These are phyloP conservation scores for Parazoanthus atlanticus DNA, from an alignment of 92 coral and sea anemone species.

Conservation along the genomic window DNA sequence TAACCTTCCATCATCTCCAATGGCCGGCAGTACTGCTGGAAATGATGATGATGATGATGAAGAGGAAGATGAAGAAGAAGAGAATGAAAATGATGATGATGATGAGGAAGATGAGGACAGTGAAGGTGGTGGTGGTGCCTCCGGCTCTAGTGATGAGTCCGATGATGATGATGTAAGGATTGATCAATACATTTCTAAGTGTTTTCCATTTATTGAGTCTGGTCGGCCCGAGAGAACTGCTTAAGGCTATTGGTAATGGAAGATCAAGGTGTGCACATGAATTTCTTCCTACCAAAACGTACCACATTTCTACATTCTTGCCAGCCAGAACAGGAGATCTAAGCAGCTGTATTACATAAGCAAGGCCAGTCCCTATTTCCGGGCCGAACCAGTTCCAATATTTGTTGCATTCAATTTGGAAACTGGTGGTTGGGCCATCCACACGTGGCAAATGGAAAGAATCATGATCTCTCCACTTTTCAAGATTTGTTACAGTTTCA, in stretches of 20 bases:
- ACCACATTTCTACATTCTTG: no score
- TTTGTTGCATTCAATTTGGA: no score
- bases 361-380: no score
- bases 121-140: conserved; percentile 90
- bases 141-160: conserved; percentile 88
- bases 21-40: conserved; percentile 72
- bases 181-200: not conserved
- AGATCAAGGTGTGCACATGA: no score
- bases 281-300: no score
- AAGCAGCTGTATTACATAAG: no score
- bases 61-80: conserved; percentile 83
- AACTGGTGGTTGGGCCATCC: no score
- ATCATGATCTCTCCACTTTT: no score
- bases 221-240: not conserved
- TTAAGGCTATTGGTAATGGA: not conserved
- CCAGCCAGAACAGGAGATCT: no score
- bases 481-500: not conserved
- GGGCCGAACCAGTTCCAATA: no score
- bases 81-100: conserved; percentile 89
- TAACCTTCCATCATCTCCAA: conserved; percentile 55
- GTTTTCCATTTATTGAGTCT: not conserved
- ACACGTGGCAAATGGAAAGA: no score
- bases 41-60: conserved; percentile 86
- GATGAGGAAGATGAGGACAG: conserved; percentile 90
- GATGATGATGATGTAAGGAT: conserved; percentile 76